A percentile compares a stretch with the other conserved stretches of the same genome.
Evolutionary conservation across 2,797 vertebrate species (phyloP).

Genomic region (Sebastes alutus): DNA sequence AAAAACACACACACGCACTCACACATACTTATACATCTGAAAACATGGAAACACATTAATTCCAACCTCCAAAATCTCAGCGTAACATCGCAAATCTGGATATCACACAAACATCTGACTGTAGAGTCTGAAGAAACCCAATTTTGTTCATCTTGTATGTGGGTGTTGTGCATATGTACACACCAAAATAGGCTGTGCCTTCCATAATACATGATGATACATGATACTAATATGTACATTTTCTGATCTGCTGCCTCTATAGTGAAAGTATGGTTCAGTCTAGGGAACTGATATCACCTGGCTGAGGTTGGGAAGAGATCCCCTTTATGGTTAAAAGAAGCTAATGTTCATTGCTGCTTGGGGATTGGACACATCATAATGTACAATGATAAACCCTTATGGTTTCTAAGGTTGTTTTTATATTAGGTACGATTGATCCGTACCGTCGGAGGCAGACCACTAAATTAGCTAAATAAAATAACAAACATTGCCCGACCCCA

Average conservation of each 20-base stretch:
- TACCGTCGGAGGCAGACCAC: too few relatives aligned
- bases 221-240: too few relatives aligned
- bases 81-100: background rate
- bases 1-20: background rate
- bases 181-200: too few relatives aligned
- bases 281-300: background rate
- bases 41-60: background rate
- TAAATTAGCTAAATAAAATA: too few relatives aligned
- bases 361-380: background rate
- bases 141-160: background rate
- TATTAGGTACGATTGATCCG: too few relatives aligned
- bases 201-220: too few relatives aligned
- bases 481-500: too few relatives aligned
- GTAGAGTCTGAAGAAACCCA: background rate
- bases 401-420: background rate
- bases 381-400: background rate
- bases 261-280: background rate
- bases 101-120: background rate
- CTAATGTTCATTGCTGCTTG: background rate
- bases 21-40: background rate
- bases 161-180: background rate
- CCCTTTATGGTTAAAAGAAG: background rate
- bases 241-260: too few relatives aligned
- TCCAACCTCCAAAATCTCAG: background rate
- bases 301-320: background rate